Percentiles rank a stretch among this genome's conserved stretches.
Conservation (phyloP, 1,140 invertebrate species). For the Yoshiicerus persimilis region DNA sequence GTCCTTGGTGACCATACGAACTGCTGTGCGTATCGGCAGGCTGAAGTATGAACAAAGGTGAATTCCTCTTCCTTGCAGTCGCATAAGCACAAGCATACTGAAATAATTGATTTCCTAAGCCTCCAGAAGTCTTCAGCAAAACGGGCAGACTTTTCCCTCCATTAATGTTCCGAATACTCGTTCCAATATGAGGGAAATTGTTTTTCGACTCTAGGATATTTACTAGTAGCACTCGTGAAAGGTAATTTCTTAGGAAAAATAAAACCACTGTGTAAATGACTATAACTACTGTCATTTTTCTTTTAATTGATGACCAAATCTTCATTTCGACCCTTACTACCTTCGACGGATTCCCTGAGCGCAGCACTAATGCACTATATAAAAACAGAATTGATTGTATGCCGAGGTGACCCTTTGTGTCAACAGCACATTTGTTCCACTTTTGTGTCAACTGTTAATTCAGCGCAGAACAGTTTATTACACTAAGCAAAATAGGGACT, state of each 20-base stretch:
- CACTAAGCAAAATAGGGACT: background rate
- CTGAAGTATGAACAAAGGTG: background rate
- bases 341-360: too few species aligned
- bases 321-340: background rate
- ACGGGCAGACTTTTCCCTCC: background rate
- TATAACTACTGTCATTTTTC: background rate
- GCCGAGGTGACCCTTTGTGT: background rate
- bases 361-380: background rate
- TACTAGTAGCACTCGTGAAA: background rate
- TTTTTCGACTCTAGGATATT: background rate
- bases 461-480: background rate
- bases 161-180: background rate
- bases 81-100: constrained; percentile 35
- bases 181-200: background rate
- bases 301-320: background rate
- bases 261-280: background rate
- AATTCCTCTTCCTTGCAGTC: background rate
- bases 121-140: constrained; percentile 2
- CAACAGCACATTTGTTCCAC: background rate
- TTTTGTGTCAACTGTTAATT: background rate
- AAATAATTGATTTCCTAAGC: constrained; percentile 38
- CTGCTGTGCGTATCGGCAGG: background rate
- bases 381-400: background rate
- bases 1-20: background rate
- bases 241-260: background rate